Evolutionary conservation across 2,888 invertebrate species (phyloP).

Genomic region (Rosalia funebris): DNA sequence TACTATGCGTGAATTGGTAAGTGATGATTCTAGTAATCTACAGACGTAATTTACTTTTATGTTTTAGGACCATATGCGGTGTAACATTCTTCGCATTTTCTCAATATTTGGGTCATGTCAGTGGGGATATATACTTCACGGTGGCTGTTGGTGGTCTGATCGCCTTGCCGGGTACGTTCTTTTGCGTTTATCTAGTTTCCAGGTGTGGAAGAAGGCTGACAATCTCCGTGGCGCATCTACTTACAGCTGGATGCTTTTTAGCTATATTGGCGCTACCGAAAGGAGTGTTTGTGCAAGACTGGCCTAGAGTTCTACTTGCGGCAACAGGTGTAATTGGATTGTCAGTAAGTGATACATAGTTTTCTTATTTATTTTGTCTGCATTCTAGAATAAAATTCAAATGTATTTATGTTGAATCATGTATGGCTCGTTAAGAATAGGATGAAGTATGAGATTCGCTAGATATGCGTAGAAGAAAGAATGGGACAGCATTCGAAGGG

Average conservation of each 20-base stretch:
- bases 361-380: too few species aligned
- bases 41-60: background rate
- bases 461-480: too few species aligned
- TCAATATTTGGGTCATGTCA: constrained; percentile 69
- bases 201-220: constrained; percentile 67
- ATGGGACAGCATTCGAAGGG: too few species aligned
- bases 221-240: constrained; percentile 64
- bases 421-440: too few species aligned
- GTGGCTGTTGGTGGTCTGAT: constrained; percentile 68
- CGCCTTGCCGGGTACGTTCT: constrained; percentile 67
- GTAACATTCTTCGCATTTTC: constrained; percentile 71
- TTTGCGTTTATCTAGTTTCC: constrained; percentile 66
- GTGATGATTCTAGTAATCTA: constrained; percentile 44
- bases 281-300: constrained; percentile 64
- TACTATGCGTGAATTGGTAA: constrained; percentile 70
- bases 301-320: constrained; percentile 69
- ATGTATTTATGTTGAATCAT: too few species aligned
- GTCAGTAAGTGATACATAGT: constrained; percentile 69
- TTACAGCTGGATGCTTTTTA: constrained; percentile 67
- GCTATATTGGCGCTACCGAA: constrained; percentile 66
- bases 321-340: constrained; percentile 74
- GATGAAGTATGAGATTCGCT: background rate
- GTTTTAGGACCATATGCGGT: constrained; percentile 69
- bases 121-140: constrained; percentile 67
- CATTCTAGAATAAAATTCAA: too few species aligned